Percentiles rank a stretch among this genome's conserved stretches.
Conservation (phyloP, 2,113 vertebrate genomes). For the Shinisaurus crocodilurus region DNA sequence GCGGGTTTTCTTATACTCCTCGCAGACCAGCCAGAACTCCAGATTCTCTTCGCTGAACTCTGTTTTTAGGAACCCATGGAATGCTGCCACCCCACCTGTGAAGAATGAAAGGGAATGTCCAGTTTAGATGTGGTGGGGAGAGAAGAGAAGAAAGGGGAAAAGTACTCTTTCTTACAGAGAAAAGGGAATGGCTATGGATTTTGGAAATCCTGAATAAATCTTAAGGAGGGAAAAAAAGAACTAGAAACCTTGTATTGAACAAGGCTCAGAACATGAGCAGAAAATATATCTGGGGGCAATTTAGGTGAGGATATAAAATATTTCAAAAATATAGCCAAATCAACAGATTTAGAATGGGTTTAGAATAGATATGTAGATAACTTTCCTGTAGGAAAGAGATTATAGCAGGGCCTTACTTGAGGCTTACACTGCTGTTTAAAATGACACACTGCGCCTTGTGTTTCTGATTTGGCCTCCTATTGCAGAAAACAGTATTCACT, state of each 20-base stretch:
- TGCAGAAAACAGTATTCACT: not conserved
- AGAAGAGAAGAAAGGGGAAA: not conserved
- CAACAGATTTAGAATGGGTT: slow-evolving; percentile 40
- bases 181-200: not conserved
- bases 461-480: not conserved
- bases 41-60: slow-evolving; percentile 98
- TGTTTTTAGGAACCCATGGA: slow-evolving; percentile 90
- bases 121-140: not conserved
- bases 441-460: not conserved
- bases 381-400: not conserved
- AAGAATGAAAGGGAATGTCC: slow-evolving; percentile 25
- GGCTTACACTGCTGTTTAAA: not conserved
- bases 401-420: not conserved
- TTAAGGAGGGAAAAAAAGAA: not conserved
- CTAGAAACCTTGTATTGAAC: not conserved
- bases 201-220: not conserved
- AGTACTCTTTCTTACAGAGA: not conserved
- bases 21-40: slow-evolving; percentile 95
- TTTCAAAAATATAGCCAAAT: slow-evolving; percentile 41
- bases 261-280: rapidly evolving
- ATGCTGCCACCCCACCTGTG: slow-evolving; percentile 89
- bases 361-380: not conserved
- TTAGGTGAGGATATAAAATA: slow-evolving; percentile 34
- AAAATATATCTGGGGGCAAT: not conserved
- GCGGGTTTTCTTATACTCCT: slow-evolving; percentile 89